Evolutionary conservation across 1,140 invertebrate species (phyloP).

Genomic region (Cotesia chilonis): DNA sequence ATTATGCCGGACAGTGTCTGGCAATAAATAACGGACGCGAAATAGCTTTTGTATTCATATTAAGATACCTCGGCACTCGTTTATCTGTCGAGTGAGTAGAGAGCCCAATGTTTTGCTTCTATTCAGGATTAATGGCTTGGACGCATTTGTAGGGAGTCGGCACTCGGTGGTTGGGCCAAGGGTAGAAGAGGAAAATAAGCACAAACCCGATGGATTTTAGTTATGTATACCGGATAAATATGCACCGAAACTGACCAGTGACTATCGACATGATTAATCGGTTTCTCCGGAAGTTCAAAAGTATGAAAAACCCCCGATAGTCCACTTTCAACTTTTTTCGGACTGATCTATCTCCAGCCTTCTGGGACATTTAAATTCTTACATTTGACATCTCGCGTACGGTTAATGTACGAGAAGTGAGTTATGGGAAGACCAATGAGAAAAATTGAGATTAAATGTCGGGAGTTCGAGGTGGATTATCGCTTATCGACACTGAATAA

Average conservation of each 20-base stretch:
- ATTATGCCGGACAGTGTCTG: conserved; percentile 34
- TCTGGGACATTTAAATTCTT: conserved; percentile 53
- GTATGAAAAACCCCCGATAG: conserved; percentile 42
- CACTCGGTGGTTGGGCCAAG: conserved; percentile 31
- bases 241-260: conserved; percentile 60
- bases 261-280: conserved; percentile 58
- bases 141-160: conserved; percentile 60
- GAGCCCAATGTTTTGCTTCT: conserved; percentile 63
- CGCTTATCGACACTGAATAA: conserved; percentile 43
- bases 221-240: conserved; percentile 42
- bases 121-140: conserved; percentile 66
- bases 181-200: too few species aligned
- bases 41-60: conserved; percentile 66
- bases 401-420: conserved; percentile 24
- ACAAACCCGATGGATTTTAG: too few species aligned
- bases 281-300: conserved; percentile 60
- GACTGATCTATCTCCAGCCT: background rate
- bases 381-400: conserved; percentile 46
- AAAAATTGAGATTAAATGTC: conserved; percentile 35
- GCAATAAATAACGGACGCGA: conserved; percentile 60
- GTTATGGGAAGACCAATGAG: background rate
- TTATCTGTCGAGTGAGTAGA: conserved; percentile 45
- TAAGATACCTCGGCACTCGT: conserved; percentile 55
- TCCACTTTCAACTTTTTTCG: conserved; percentile 15
- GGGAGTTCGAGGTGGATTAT: conserved; percentile 14